phyloP scores from a whole-genome alignment of 2,888 invertebrate species.

The Sarcophaga rosellei region DNA sequence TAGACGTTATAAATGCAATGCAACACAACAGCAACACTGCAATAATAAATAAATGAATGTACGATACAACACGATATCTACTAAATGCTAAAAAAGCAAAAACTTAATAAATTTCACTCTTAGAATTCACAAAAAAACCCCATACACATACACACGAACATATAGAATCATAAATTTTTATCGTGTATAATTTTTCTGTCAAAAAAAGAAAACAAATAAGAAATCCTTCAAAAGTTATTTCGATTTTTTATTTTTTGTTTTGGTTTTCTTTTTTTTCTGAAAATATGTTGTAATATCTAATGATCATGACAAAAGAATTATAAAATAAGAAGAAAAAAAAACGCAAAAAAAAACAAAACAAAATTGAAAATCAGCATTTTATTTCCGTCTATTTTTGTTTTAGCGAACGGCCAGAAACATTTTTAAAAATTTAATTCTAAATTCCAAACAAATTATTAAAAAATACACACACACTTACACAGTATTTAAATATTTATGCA shows the following conservation, averaged over 20 bases:
- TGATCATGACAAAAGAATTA: conserved; percentile 46
- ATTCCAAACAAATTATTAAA: neutral
- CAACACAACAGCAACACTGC: neutral
- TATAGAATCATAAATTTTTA: conserved; percentile 14
- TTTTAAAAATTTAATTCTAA: neutral
- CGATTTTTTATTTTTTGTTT: neutral
- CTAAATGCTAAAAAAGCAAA: too few species aligned
- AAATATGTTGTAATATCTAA: conserved; percentile 51
- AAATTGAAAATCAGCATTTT: neutral
- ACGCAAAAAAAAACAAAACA: neutral
- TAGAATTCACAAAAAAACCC: too few species aligned
- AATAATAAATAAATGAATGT: neutral
- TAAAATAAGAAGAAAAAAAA: neutral
- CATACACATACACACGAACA: neutral
- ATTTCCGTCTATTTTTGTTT: conserved; percentile 41
- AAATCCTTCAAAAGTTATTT: conserved; percentile 52
- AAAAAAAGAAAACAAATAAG: neutral
- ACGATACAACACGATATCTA: neutral
- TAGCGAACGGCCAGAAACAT: neutral
- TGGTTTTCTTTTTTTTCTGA: neutral
- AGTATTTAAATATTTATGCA: neutral
- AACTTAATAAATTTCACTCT: too few species aligned
- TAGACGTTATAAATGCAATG: conserved; percentile 55
- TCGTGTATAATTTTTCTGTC: conserved; percentile 26
- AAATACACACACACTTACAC: neutral